Percentiles rank a stretch among this genome's conserved stretches.
Conservation (phyloP, 2,797 vertebrate genomes). For the Hoplostethus mediterraneus region DNA sequence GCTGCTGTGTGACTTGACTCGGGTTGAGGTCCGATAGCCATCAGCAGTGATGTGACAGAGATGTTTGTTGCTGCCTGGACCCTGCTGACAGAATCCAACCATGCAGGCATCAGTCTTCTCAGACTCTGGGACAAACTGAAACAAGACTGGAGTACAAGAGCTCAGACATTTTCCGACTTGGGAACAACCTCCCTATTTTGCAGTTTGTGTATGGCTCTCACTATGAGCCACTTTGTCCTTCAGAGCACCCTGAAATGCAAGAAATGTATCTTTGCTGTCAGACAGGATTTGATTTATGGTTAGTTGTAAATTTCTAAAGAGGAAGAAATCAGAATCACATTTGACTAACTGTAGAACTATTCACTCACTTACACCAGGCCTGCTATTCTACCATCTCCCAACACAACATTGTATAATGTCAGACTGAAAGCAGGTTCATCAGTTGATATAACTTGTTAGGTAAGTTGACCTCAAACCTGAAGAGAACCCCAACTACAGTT, state of each 20-base stretch:
- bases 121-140: constrained; percentile 18
- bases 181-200: constrained; percentile 4
- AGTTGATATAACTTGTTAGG: constrained; percentile 56
- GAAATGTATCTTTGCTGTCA: not conserved
- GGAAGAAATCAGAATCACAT: not conserved
- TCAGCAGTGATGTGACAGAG: constrained; percentile 42
- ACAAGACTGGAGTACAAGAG: constrained; percentile 12
- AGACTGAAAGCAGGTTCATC: constrained; percentile 34
- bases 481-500: constrained; percentile 36
- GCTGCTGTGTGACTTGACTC: constrained; percentile 20
- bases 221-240: not conserved
- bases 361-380: not conserved
- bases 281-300: not conserved
- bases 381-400: not conserved
- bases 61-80: constrained; percentile 5
- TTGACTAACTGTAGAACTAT: not conserved
- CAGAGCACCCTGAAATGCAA: not conserved
- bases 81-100: constrained; percentile 16
- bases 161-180: constrained; percentile 2
- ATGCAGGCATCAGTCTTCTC: constrained; percentile 6
- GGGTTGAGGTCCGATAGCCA: constrained; percentile 32
- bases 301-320: not conserved
- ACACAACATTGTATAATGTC: constrained; percentile 38
- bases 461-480: constrained; percentile 60
- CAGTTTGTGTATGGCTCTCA: not conserved